Evolutionary conservation across 2,888 invertebrate species (phyloP).

Genomic region (Bibio marci): DNA sequence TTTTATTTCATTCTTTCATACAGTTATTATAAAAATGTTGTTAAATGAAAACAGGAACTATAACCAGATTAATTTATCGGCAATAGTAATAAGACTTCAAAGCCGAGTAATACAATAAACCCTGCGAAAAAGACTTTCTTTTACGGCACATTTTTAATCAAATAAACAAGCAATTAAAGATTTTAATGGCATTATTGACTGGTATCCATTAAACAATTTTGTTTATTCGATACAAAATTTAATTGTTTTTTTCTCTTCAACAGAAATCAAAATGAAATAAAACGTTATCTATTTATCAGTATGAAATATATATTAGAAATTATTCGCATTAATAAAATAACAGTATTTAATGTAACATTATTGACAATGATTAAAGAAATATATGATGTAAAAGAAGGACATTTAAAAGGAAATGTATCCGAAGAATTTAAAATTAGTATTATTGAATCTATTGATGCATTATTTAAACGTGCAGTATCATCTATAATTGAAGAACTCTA

Average conservation of each 20-base stretch:
- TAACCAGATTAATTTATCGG: too few species aligned
- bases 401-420: conserved; percentile 15
- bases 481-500: conserved; percentile 38
- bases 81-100: too few species aligned
- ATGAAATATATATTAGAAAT: conserved; percentile 18
- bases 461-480: conserved; percentile 18
- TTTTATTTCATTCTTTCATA: too few species aligned
- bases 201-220: too few species aligned
- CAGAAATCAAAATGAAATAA: conserved; percentile 22
- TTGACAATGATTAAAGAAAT: conserved; percentile 21
- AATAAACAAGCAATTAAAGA: too few species aligned
- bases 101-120: too few species aligned
- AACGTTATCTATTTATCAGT: conserved; percentile 19
- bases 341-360: conserved; percentile 21
- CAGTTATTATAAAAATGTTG: too few species aligned
- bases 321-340: conserved; percentile 19
- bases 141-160: too few species aligned
- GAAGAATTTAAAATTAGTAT: conserved; percentile 26
- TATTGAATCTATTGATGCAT: conserved; percentile 19
- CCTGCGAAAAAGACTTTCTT: too few species aligned
- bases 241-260: background rate
- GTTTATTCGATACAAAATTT: too few species aligned
- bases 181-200: too few species aligned
- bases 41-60: too few species aligned
- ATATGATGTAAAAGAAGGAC: conserved; percentile 15